phyloP scores from a whole-genome alignment of 2,113 vertebrate species.

The Athene cunicularia region DNA sequence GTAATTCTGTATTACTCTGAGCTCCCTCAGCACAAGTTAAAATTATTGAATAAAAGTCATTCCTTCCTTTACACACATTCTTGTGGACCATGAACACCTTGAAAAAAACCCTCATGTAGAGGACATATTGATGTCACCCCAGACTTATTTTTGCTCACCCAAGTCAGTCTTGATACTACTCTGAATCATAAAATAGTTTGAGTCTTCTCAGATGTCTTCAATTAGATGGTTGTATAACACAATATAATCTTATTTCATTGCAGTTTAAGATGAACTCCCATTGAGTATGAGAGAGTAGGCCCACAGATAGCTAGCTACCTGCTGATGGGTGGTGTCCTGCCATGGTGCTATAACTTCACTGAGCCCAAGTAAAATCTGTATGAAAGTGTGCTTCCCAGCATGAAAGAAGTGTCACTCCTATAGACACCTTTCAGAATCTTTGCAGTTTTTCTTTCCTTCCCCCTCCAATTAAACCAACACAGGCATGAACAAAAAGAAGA shows the following conservation, averaged over 20 bases:
- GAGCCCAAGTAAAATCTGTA: not conserved
- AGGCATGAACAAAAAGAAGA: not conserved
- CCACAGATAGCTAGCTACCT: not conserved
- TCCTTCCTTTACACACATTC: not conserved
- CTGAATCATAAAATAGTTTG: not conserved
- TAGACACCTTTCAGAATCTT: accelerated
- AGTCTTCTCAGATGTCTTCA: not conserved
- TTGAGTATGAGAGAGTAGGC: not conserved
- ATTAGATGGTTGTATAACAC: not conserved
- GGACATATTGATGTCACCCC: not conserved
- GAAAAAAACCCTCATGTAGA: not conserved
- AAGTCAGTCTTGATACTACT: not conserved
- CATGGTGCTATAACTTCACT: accelerated
- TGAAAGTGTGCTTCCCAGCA: not conserved
- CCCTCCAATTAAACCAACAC: not conserved
- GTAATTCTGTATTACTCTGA: not conserved
- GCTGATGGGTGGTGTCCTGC: not conserved
- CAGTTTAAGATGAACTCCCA: not conserved
- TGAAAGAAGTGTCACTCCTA: not conserved
- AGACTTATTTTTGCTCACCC: not conserved
- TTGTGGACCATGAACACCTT: not conserved
- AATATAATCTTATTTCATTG: not conserved
- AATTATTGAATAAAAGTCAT: not conserved
- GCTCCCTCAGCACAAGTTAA: not conserved
- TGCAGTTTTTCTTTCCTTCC: not conserved